phyloP scores from a whole-genome alignment of 2,888 invertebrate genomes.

The Eutolmus rufibarbis region DNA sequence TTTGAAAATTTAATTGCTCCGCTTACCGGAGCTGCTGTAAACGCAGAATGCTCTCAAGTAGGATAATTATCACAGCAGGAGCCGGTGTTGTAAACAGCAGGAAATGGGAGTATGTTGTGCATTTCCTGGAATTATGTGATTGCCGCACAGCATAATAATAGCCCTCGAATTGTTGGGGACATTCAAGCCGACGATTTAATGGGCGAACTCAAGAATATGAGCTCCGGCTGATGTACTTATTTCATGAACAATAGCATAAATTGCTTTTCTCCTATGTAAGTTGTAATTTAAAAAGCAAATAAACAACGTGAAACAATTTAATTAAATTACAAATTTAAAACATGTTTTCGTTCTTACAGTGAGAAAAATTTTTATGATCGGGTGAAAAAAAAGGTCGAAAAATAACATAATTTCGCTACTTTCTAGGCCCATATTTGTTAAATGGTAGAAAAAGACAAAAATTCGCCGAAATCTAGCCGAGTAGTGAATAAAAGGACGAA shows the following conservation, averaged over 20 bases:
- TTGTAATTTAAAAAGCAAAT: not conserved
- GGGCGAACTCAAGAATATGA: not conserved
- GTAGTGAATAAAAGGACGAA: no score
- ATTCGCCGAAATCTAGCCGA: no score
- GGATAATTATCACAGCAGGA: not conserved
- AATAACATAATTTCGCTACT: no score
- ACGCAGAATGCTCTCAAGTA: not conserved
- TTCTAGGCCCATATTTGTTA: no score
- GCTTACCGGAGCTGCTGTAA: not conserved
- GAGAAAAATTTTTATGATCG: no score
- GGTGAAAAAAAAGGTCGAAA: no score
- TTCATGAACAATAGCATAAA: not conserved
- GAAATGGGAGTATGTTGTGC: not conserved
- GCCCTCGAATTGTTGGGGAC: not conserved
- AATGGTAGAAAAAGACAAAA: no score
- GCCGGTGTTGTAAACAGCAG: not conserved
- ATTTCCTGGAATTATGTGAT: not conserved
- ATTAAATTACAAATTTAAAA: no score
- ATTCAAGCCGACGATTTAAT: not conserved
- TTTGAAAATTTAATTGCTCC: constrained; percentile 25
- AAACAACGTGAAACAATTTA: not conserved
- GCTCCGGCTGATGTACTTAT: not conserved
- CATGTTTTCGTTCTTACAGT: no score
- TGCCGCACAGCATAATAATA: not conserved
- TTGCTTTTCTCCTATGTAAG: not conserved